Evolutionary conservation across 2,888 invertebrate species (phyloP), one percentile per base, ranked within the genome.

Genomic region (Tenthredo distinguenda): DNA sequence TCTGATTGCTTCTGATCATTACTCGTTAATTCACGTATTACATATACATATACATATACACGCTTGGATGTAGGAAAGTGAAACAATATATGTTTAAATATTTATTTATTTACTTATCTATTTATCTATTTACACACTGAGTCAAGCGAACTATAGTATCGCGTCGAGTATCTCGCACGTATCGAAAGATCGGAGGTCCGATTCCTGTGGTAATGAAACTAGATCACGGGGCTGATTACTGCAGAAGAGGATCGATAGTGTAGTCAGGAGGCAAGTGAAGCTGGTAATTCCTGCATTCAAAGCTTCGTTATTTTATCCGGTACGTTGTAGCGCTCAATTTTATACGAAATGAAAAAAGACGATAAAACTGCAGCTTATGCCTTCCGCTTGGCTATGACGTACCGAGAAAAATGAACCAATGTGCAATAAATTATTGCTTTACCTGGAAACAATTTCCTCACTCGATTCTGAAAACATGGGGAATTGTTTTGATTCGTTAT

Each of bases 1-100:
- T 86, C 88, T 90, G 90, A 90, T 90, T 90, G 90, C 89, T 89
- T 88, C 87, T 85, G 89, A 89, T 88, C 90, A 87, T 89, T 90
- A 89, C 89, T 88, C 68, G 83, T 83, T 83, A 83, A 83, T 71
- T 71, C 50, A 40, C 34, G 21, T 82, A 47, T 47, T 37, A 82
- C 43, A 40, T 50, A 47, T 31, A 43, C 21, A 43, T 12, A n/a
- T 37, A 82, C 43, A 40, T 50, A 47, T 18, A 43, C 31, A 50
- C 26, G 37, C 26, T 68, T 15, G 10, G 50, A 9, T 34, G n/a
- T 34, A 34, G 21, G 15, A 21, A 62, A 40, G 79, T 2, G 58
- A 62, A 58, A 37, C 18, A 55, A 77, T 26, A 55, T n/a, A 50
- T 77, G 62, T 62, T 81, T 31, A 62, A 37, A 62, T 81, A 81